Percentiles rank a stretch among this genome's conserved stretches.
Conservation (phyloP, 2,888 invertebrate genomes). For the Athrips mouffetella region DNA sequence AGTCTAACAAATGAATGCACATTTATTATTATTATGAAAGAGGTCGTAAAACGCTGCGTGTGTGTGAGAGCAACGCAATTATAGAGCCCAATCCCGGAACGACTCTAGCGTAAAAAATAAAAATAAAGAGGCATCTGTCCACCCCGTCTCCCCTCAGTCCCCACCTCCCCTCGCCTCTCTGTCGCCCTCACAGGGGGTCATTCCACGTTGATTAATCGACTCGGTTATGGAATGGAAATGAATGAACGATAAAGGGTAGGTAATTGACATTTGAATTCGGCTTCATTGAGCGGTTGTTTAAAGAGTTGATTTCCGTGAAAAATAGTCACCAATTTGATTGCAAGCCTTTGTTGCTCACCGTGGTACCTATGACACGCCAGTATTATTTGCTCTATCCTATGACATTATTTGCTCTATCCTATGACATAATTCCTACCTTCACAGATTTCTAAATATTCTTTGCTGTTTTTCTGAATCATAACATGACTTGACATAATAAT, state of each 20-base stretch:
- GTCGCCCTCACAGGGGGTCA: not conserved
- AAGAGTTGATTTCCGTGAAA: constrained; percentile 1
- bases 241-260: constrained; percentile 13
- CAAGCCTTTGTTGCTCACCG: not conserved
- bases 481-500: too few relatives aligned
- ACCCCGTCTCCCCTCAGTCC: constrained; percentile 17
- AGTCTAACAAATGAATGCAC: constrained; percentile 7
- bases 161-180: constrained; percentile 11
- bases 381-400: not conserved
- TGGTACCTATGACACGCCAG: not conserved
- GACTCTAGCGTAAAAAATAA: constrained; percentile 28
- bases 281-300: not conserved
- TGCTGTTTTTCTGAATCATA: too few relatives aligned
- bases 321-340: not conserved
- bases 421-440: too few relatives aligned
- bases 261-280: constrained; percentile 13
- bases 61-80: constrained; percentile 18
- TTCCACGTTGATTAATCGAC: constrained; percentile 9
- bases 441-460: too few relatives aligned
- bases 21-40: constrained; percentile 12
- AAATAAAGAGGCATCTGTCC: constrained; percentile 33
- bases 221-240: constrained; percentile 9
- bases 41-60: constrained; percentile 10
- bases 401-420: constrained; percentile 2
- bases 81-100: constrained; percentile 25